Conservation (phyloP, 2,888 invertebrate genomes). For the Schizaphis graminum region DNA sequence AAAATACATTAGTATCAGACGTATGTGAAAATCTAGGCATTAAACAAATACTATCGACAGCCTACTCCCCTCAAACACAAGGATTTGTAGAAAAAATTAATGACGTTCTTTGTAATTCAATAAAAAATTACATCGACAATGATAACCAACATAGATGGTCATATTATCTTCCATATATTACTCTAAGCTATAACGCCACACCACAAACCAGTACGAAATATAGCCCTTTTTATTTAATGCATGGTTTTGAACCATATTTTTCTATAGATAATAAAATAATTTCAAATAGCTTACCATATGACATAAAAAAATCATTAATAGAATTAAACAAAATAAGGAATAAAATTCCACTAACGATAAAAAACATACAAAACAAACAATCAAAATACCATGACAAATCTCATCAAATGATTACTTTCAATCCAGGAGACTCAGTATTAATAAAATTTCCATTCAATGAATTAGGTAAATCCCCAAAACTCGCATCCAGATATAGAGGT, state of each 20-base stretch:
- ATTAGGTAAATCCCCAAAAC: background rate
- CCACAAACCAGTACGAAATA: background rate
- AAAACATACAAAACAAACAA: background rate
- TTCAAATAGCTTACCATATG: background rate
- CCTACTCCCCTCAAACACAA: slow-evolving; percentile 20
- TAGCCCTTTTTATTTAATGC: slow-evolving; percentile 3
- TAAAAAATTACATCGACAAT: background rate
- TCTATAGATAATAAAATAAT: slow-evolving; percentile 7
- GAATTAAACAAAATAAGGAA: too few species aligned
- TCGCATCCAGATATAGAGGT: background rate
- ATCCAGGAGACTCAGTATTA: background rate
- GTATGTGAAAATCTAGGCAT: background rate
- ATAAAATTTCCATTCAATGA: background rate
- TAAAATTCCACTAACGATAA: too few species aligned
- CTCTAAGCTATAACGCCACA: background rate
- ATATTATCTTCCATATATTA: background rate
- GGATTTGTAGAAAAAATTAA: slow-evolving; percentile 20
- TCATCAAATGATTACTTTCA: background rate
- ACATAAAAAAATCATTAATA: too few species aligned
- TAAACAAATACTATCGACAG: background rate
- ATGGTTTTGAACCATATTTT: background rate
- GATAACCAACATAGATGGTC: background rate
- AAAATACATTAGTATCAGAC: too few species aligned
- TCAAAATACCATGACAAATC: too few species aligned
- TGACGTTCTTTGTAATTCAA: background rate